Evolutionary conservation across 1,140 invertebrate species (phyloP).

Genomic region (Heterodera schachtii): DNA sequence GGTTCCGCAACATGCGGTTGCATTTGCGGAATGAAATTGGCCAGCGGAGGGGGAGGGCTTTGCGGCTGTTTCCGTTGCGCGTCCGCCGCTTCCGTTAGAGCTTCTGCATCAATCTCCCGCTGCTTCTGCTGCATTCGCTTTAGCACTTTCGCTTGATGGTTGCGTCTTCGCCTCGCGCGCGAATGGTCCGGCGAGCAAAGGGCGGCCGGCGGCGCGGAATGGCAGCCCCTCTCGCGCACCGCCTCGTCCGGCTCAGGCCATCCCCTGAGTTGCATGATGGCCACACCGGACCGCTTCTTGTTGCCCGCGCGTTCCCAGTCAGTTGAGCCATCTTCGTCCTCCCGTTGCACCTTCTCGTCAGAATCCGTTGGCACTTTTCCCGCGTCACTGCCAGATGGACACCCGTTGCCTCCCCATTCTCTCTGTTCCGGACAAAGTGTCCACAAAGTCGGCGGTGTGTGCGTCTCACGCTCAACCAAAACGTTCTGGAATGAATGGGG

Average conservation of each 20-base stretch:
- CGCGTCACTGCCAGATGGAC: background rate
- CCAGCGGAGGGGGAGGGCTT: constrained; percentile 8
- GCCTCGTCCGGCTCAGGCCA: constrained; percentile 54
- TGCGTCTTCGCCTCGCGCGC: constrained; percentile 6
- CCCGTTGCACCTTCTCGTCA: constrained; percentile 32
- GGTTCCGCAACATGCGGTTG: background rate
- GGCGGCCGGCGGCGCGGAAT: constrained; percentile 57
- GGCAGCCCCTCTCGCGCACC: constrained; percentile 41
- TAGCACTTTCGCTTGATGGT: constrained; percentile 11
- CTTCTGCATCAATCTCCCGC: background rate
- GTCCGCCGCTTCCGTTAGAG: constrained; percentile 1
- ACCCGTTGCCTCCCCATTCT: background rate
- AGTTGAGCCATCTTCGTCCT: background rate
- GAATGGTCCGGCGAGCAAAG: constrained; percentile 44
- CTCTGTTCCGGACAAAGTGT: constrained; percentile 23
- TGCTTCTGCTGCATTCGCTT: background rate
- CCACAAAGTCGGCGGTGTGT: constrained; percentile 65
- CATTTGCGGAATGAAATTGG: constrained; percentile 33
- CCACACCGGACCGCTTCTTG: background rate
- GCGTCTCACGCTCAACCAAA: constrained; percentile 57
- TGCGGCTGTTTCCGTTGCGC: constrained; percentile 3
- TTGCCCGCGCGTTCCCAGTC: background rate
- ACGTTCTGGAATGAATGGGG: constrained; percentile 50
- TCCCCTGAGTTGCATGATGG: constrained; percentile 12
- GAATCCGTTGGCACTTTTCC: constrained; percentile 7